A percentile compares a stretch with the other conserved stretches of the same genome.
These are phyloP conservation scores for Phaedon cochleariae DNA, from an alignment of 2,888 invertebrate genomes.

Conservation along the genomic window DNA sequence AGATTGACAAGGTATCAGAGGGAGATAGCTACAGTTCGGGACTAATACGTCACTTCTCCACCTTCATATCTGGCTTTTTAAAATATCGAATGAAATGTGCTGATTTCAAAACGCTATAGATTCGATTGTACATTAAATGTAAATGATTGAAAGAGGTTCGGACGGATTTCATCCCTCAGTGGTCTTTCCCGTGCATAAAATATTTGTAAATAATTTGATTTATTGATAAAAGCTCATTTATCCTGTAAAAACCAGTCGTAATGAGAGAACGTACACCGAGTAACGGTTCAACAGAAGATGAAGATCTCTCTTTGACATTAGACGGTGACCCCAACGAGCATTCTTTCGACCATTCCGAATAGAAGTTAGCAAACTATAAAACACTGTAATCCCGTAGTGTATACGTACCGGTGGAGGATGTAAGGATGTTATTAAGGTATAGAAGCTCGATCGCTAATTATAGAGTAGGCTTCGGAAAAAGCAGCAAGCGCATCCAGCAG, in stretches of 20 bases:
- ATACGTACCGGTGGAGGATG: slow-evolving; percentile 19
- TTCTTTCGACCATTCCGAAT: slow-evolving; percentile 17
- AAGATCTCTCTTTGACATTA: slow-evolving; percentile 30
- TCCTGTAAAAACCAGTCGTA: neutral
- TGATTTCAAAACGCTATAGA: too few relatives aligned
- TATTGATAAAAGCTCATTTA: too few relatives aligned
- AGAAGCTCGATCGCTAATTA: slow-evolving; percentile 57
- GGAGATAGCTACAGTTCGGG: too few relatives aligned
- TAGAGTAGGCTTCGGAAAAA: slow-evolving; percentile 46
- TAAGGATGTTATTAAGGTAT: slow-evolving; percentile 54
- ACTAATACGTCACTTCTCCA: too few relatives aligned
- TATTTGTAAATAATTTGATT: too few relatives aligned
- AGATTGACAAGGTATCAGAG: too few relatives aligned
- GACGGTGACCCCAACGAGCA: slow-evolving; percentile 33
- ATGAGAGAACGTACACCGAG: neutral
- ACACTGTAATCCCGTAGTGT: slow-evolving; percentile 39
- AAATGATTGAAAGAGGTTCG: too few relatives aligned
- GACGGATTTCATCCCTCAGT: too few relatives aligned
- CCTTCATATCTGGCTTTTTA: too few relatives aligned
- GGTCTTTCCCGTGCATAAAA: too few relatives aligned
- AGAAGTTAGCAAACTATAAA: slow-evolving; percentile 41
- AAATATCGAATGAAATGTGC: too few relatives aligned
- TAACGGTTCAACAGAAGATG: slow-evolving; percentile 6
- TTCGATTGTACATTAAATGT: too few relatives aligned
- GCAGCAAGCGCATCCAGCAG: slow-evolving; percentile 44